Percentiles rank a stretch among this genome's conserved stretches.
phyloP scores from a whole-genome alignment of 2,797 vertebrate genomes.

The Cetoscarus ocellatus region DNA sequence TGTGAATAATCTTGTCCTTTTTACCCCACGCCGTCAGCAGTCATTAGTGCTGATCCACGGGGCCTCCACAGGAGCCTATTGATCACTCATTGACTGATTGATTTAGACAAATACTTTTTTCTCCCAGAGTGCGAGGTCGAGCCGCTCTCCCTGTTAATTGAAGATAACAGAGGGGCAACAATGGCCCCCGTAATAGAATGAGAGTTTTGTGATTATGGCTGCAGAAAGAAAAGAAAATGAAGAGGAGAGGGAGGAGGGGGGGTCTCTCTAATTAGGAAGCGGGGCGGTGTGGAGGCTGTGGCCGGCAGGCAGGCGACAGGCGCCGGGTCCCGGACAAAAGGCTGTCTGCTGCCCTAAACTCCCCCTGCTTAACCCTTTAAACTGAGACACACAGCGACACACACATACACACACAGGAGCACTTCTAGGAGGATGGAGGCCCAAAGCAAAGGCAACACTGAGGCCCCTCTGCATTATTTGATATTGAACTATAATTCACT shows the following conservation, averaged over 20 bases:
- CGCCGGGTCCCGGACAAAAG: slow-evolving; percentile 86
- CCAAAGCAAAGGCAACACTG: too few species aligned
- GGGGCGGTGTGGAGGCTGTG: slow-evolving; percentile 80
- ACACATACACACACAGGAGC: slow-evolving; percentile 35
- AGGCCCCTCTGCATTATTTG: too few species aligned
- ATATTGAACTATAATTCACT: too few species aligned
- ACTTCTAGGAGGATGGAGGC: too few species aligned
- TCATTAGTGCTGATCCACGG: slow-evolving; percentile 71
- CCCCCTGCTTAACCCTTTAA: slow-evolving; percentile 86
- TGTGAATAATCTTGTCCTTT: slow-evolving; percentile 83
- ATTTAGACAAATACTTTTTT: slow-evolving; percentile 84
- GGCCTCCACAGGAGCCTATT: slow-evolving; percentile 80
- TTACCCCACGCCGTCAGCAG: slow-evolving; percentile 75
- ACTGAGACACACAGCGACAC: slow-evolving; percentile 54
- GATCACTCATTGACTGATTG: slow-evolving; percentile 85
- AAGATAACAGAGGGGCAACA: slow-evolving; percentile 85
- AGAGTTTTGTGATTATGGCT: slow-evolving; percentile 81
- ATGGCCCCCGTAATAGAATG: slow-evolving; percentile 81
- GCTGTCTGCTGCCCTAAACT: slow-evolving; percentile 85
- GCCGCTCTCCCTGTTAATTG: slow-evolving; percentile 84
- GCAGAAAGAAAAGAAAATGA: slow-evolving; percentile 82
- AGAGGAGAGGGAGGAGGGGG: slow-evolving; percentile 58
- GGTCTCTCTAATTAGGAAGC: slow-evolving; percentile 83
- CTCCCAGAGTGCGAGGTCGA: slow-evolving; percentile 78
- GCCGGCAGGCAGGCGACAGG: slow-evolving; percentile 86